Base-by-base conservation (phyloP, 2,113 vertebrate species). In the Pterocles gutturalis region DNA sequence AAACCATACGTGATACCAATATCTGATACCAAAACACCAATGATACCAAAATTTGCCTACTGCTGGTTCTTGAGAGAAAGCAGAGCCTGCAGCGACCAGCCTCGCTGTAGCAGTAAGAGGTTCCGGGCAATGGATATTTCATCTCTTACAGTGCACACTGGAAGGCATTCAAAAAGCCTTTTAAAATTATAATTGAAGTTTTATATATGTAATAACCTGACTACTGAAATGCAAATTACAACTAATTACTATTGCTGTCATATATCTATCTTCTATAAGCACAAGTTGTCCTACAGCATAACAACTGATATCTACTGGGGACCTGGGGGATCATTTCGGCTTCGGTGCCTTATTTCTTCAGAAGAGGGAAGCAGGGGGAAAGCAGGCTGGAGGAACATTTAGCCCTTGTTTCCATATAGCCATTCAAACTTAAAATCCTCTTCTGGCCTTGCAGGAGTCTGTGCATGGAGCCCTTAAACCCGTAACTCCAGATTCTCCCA, bases 171-270 rank as follows among this genome's bases (percentile, higher is more conserved):
- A 92, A 92, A 82, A 10, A 71, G 69, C 69, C 83, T 87, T 89
- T 89, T 60, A n/a, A 90, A 96, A 93, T 82, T 24, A 13, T 67
- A 96, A 96, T 60, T 96, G 55, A 88, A 93, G 80, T 92, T 95
- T 93, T 95, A 94, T 81, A 53, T 9, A 25, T 16, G 78, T 62
- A 95, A 93, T 96, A 96, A 90, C 43, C 69, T 19, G 38, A 49
- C 53, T 10, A 29, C 43, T 71, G 77, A 86, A 92, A 83, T 26
- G 38, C 53, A 92, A 81, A 94, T 93, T 84, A 82, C 89, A 95
- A 89, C 92, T 87, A 82, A 87, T 91, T 48, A 34, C 48, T 89
- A 9, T 8, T 84, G 86, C 79, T 90, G 45, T 53, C 90, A 17
- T 28, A 36, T 46, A 83, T 71, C 83, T 72, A 8, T 75, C 43